Percentiles rank a stretch among this genome's conserved stretches.
These are phyloP conservation scores for Synanthedon formicaeformis DNA, from an alignment of 2,888 invertebrate genomes.

Conservation along the genomic window DNA sequence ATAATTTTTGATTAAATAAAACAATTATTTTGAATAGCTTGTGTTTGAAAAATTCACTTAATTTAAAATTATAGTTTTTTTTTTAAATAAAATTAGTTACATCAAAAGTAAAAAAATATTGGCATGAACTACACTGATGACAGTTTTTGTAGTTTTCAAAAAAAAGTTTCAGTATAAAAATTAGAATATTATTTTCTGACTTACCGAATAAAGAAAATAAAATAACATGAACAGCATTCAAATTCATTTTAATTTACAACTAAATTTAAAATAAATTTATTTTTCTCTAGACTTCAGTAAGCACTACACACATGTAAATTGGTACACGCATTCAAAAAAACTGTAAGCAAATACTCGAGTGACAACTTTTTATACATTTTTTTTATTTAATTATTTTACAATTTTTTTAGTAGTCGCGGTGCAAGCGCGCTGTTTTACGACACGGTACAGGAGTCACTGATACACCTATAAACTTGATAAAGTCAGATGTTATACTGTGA, in stretches of 20 bases:
- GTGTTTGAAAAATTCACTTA: too few relatives aligned
- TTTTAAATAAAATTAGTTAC: too few relatives aligned
- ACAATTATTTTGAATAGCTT: too few relatives aligned
- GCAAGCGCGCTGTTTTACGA: constrained; percentile 12
- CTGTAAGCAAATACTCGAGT: constrained; percentile 19
- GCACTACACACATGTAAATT: constrained; percentile 15
- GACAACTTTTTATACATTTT: constrained; percentile 42
- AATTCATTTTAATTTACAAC: background rate
- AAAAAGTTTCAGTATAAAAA: too few relatives aligned
- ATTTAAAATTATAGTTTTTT: too few relatives aligned
- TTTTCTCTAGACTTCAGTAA: background rate
- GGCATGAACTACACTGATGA: too few relatives aligned
- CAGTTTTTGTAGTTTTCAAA: too few relatives aligned
- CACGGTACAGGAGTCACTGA: constrained; percentile 14
- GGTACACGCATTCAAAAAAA: constrained; percentile 21
- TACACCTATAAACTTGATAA: constrained; percentile 23
- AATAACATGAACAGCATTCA: background rate
- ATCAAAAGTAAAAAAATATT: too few relatives aligned
- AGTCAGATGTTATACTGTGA: constrained; percentile 6
- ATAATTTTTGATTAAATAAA: too few relatives aligned
- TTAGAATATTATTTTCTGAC: background rate
- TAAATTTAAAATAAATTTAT: constrained; percentile 1
- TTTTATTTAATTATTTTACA: constrained; percentile 11
- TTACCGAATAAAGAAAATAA: background rate
- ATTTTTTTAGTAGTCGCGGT: constrained; percentile 18